These are phyloP conservation scores for Plebejus melissa DNA, from an alignment of 2,888 invertebrate genomes.

Conservation along the genomic window DNA sequence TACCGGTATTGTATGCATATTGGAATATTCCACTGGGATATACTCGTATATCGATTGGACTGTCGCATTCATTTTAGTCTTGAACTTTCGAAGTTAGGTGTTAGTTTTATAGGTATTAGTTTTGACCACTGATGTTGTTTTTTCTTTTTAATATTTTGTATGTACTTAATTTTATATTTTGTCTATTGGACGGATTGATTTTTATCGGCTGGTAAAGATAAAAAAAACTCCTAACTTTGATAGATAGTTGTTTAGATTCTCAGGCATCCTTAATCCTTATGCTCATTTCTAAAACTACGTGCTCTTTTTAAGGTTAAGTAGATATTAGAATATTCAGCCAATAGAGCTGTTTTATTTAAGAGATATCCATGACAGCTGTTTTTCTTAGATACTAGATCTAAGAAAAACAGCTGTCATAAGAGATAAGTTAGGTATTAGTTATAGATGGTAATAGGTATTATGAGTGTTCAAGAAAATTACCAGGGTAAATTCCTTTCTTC, in stretches of 20 bases:
- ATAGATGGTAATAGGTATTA: background rate
- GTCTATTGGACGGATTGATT: too few relatives aligned
- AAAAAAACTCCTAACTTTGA: too few relatives aligned
- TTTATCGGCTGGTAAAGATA: too few relatives aligned
- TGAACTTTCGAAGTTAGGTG: background rate
- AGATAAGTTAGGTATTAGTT: background rate
- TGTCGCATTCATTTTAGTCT: background rate
- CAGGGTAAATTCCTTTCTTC: background rate
- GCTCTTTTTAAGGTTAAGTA: too few relatives aligned
- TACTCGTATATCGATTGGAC: background rate
- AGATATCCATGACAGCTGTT: background rate
- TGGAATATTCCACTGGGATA: conserved; percentile 20
- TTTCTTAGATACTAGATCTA: too few relatives aligned
- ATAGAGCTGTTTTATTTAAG: background rate
- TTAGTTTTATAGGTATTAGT: background rate
- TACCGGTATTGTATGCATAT: background rate
- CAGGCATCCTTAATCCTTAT: too few relatives aligned
- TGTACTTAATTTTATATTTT: background rate
- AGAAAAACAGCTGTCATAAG: background rate
- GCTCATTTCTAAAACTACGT: too few relatives aligned
- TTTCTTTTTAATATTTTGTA: background rate
- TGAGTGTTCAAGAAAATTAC: conserved; percentile 5
- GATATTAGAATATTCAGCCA: background rate
- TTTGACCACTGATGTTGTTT: background rate
- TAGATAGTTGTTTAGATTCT: too few relatives aligned